phyloP scores from a whole-genome alignment of 2,797 vertebrate species.

The Spinus olivaceus region DNA sequence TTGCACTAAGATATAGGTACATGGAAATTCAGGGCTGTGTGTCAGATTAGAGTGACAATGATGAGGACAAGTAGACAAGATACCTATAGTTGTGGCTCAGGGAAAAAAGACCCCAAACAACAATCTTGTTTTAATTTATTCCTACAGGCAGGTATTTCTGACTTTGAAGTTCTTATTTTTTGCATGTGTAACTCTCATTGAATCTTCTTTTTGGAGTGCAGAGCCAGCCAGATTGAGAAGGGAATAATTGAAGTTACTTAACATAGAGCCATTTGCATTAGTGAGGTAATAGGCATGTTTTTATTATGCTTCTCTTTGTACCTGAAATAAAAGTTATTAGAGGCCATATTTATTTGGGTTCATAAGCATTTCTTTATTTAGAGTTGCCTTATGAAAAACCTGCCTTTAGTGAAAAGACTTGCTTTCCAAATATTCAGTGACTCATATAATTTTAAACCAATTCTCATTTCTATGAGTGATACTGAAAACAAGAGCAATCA shows the following conservation, averaged over 20 bases:
- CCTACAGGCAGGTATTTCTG: neutral
- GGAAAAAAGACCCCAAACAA: neutral
- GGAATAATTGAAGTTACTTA: neutral
- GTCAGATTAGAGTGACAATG: conserved; percentile 60
- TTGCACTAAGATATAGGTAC: conserved; percentile 29
- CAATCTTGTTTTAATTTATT: conserved; percentile 24
- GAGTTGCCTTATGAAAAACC: neutral
- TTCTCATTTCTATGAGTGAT: neutral
- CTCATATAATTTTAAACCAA: neutral
- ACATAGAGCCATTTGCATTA: neutral
- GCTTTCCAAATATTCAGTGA: neutral
- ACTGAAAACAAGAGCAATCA: neutral
- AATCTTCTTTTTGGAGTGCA: neutral
- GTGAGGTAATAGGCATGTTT: neutral
- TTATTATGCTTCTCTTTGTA: neutral
- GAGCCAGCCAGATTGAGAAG: neutral
- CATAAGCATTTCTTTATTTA: neutral
- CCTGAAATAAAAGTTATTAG: neutral
- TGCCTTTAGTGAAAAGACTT: neutral
- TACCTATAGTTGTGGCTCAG: conserved; percentile 3
- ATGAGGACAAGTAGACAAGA: conserved; percentile 31
- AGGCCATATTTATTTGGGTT: neutral
- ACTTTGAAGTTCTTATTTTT: conserved; percentile 19
- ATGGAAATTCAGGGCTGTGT: conserved; percentile 56
- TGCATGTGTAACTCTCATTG: neutral